Evolutionary conservation across 2,113 vertebrate species (phyloP).

Genomic region (Serinus canaria): DNA sequence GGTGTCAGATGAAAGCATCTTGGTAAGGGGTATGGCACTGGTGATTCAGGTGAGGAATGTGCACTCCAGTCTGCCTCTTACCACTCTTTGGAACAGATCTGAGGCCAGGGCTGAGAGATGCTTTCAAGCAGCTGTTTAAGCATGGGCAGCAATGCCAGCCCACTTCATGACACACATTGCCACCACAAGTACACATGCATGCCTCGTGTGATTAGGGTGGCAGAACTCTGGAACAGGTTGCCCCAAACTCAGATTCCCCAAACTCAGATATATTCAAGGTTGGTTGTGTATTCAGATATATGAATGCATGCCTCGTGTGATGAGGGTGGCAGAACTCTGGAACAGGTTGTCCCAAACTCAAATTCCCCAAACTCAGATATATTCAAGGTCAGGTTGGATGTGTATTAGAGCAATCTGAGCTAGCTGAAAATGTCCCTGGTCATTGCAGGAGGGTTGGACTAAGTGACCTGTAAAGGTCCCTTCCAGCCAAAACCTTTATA

Average conservation of each 20-base stretch:
- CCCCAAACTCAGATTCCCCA: background rate
- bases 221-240: background rate
- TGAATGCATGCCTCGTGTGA: background rate
- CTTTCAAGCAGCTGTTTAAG: background rate
- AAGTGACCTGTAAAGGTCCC: background rate
- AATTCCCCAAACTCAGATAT: background rate
- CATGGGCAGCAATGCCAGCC: background rate
- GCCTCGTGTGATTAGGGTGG: background rate
- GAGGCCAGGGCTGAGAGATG: background rate
- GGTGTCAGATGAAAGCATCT: background rate
- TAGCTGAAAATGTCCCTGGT: background rate
- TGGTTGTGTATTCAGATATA: background rate
- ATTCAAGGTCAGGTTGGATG: background rate
- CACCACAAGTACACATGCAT: background rate
- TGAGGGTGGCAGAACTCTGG: background rate
- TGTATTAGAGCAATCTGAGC: background rate
- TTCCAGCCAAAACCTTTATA: background rate
- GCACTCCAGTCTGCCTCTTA: background rate
- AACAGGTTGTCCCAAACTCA: background rate
- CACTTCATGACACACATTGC: fast-evolving
- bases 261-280: background rate
- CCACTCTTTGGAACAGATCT: background rate
- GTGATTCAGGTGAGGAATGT: background rate
- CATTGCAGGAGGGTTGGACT: background rate
- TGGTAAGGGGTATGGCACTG: fast-evolving